phyloP scores from a whole-genome alignment of 2,113 vertebrate species.

The Sorex fumeus region DNA sequence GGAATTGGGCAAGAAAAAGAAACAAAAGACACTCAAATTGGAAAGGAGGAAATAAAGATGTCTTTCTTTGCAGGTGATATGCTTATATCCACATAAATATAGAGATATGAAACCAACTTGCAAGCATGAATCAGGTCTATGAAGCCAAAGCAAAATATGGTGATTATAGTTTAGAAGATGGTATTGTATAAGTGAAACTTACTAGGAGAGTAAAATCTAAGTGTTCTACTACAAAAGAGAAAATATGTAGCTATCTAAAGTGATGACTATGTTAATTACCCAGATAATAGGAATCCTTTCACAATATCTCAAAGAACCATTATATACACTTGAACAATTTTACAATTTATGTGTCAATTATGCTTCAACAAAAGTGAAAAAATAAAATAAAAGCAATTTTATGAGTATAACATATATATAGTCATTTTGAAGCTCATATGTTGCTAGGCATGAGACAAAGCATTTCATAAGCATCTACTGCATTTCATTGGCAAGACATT shows the following conservation, averaged over 20 bases:
- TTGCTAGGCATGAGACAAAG: neutral
- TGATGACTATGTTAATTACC: neutral
- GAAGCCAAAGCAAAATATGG: neutral
- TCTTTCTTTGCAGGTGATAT: neutral
- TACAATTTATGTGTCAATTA: neutral
- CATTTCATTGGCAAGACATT: constrained; percentile 34
- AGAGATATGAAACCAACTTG: constrained; percentile 7
- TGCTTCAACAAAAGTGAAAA: neutral
- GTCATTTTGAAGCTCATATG: too few relatives aligned
- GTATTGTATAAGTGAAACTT: constrained; percentile 6
- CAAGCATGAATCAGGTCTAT: neutral
- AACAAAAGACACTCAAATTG: constrained; percentile 31
- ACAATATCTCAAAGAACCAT: too few relatives aligned
- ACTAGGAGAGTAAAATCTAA: neutral
- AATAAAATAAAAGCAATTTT: too few relatives aligned
- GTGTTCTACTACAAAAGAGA: neutral
- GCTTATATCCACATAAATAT: neutral
- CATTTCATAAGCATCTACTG: constrained; percentile 39
- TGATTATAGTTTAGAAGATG: neutral
- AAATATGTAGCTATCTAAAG: neutral
- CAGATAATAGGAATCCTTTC: too few relatives aligned
- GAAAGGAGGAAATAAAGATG: neutral
- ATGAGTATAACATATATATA: too few relatives aligned
- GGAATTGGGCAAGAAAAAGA: constrained; percentile 28
- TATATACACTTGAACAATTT: neutral